Evolutionary conservation across 1,140 invertebrate species (phyloP).

Genomic region (Hyles euphorbiae): DNA sequence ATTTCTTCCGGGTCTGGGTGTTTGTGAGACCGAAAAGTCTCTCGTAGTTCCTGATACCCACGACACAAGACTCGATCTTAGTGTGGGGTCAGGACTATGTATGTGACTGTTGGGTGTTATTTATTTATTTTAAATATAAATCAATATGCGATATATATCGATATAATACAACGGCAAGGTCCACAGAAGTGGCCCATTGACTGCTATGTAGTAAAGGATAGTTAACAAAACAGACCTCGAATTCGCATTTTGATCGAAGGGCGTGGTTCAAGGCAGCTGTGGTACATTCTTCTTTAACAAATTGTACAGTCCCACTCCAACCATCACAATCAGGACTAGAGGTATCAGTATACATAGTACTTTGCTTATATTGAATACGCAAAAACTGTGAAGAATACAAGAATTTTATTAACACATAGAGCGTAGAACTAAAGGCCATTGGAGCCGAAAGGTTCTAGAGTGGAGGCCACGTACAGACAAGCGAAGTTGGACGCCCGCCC

Average conservation of each 20-base stretch:
- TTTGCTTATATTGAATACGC: constrained; percentile 19
- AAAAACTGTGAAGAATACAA: constrained; percentile 8
- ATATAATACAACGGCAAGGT: too few species aligned
- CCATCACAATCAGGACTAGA: constrained; percentile 18
- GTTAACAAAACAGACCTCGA: neutral
- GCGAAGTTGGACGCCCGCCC: too few species aligned
- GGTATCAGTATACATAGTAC: constrained; percentile 25
- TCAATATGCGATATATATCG: too few species aligned
- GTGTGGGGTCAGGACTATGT: too few species aligned
- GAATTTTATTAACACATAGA: neutral
- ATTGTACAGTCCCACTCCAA: constrained; percentile 20
- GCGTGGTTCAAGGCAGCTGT: neutral
- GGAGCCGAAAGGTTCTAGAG: neutral
- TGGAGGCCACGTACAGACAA: neutral
- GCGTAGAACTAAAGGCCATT: neutral
- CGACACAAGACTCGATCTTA: too few species aligned
- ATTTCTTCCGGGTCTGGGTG: too few species aligned
- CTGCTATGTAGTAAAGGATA: neutral
- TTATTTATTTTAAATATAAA: too few species aligned
- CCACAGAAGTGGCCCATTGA: neutral
- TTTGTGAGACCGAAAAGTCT: too few species aligned
- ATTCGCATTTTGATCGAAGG: neutral
- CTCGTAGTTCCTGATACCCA: too few species aligned
- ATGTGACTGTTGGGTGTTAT: too few species aligned
- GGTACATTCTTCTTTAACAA: constrained; percentile 6